Base-by-base conservation (phyloP, 2,888 invertebrate species). In the Pilophorus perplexus region DNA sequence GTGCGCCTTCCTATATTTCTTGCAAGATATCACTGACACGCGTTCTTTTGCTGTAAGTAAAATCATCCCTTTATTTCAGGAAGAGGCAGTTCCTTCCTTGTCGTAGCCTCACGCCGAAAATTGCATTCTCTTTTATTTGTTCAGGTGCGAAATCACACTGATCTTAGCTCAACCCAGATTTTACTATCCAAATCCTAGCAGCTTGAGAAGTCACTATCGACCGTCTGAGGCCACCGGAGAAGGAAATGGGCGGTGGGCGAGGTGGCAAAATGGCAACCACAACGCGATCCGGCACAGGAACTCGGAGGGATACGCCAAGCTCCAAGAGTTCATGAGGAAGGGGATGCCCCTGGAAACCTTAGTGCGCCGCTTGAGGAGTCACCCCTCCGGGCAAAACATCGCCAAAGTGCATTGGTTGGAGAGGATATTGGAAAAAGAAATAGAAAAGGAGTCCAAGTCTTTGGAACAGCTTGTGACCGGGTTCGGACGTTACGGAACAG, bases 1-100 rank as follows among this genome's bases (percentile, higher is more conserved):
- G 46, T 46, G 46, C 46, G 6, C 46, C 46, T 23, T 14, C 25
- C 25, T 8, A 20, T 8, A 22, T 23, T 22, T 46, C 25, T 23
- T 46, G 46, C 46, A 46, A 46, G 46, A 46, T 46, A 46, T 12
- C 46, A 46, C 46, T 46, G 22, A 46, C 23, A 46, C 46, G 46
- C 23, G 46, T 46, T 22, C 46, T 46, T 46, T 46, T 46, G 23
- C 46, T 46, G 46, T 46, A 23, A 46, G 46, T 46, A 46, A 23
- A 23, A n/a, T n/a, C n/a, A n/a, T n/a, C n/a, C n/a, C n/a, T n/a
- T n/a, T n/a, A n/a, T n/a, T n/a, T n/a, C n/a, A n/a, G n/a, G 6
- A 33, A 33, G 10, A 10, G 10, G 6, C 33, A 38, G 3, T 38
- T 38, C 12, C 2, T 38, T 14, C 2, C 12, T 6, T 38, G 6